A percentile compares a stretch with the other conserved stretches of the same genome.
Evolutionary conservation across 2,113 vertebrate species (phyloP).

Genomic region (Ictidomys tridecemlineatus): DNA sequence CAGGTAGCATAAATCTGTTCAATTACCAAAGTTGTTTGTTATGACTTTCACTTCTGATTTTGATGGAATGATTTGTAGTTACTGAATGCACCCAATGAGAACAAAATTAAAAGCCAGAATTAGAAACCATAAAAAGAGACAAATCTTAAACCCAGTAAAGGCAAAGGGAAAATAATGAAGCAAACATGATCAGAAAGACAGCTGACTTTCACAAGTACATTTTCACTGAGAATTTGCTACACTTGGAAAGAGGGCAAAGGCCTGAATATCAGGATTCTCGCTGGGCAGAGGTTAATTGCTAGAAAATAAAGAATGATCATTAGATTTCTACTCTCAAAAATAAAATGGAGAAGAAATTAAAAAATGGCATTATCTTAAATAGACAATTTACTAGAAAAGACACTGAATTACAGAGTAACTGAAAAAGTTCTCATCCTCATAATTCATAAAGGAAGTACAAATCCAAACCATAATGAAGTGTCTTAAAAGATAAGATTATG

Average conservation of each 20-base stretch:
- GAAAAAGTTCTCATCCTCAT: background rate
- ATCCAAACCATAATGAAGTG: background rate
- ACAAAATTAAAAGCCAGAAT: background rate
- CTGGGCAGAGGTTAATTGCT: background rate
- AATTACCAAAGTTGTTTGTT: background rate
- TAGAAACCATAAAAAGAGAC: background rate
- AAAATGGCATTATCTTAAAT: background rate
- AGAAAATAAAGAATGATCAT: background rate
- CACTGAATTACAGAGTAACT: background rate
- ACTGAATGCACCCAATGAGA: background rate
- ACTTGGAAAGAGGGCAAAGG: background rate
- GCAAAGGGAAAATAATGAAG: background rate
- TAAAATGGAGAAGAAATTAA: background rate
- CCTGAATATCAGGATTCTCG: background rate
- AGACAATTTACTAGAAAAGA: background rate
- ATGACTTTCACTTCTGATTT: background rate
- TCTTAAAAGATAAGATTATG: conserved; percentile 22
- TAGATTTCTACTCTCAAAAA: background rate
- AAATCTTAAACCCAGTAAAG: background rate
- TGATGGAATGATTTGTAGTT: background rate
- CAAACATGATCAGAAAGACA: background rate
- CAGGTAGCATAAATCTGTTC: background rate
- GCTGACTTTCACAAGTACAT: background rate
- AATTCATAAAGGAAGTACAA: background rate
- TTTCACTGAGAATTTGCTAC: background rate